phyloP scores from a whole-genome alignment of 35 echinoderm and acorn worm genomes.

The Apostichopus japonicus region DNA sequence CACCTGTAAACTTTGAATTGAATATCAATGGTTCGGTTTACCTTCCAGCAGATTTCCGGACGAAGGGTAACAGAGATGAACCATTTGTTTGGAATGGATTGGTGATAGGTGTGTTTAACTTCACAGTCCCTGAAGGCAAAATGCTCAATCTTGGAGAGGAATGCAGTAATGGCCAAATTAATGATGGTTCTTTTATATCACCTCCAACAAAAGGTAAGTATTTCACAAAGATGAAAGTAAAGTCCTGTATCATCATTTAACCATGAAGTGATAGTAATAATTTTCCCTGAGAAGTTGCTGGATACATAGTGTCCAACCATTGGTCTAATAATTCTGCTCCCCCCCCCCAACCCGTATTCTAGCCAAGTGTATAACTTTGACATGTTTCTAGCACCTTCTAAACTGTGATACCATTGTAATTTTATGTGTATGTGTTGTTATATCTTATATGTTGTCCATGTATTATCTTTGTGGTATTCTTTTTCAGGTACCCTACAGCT shows the following conservation, averaged over 20 bases:
- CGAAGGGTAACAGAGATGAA: conserved; percentile 65
- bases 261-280: no score
- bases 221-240: background rate
- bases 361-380: no score
- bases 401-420: background rate
- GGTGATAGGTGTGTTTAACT: conserved; percentile 80
- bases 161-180: conserved; percentile 78
- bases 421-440: background rate
- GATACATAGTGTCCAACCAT: no score
- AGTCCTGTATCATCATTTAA: background rate
- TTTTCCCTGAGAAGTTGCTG: no score
- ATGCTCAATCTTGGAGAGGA: conserved; percentile 70
- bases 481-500: conserved; percentile 64
- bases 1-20: conserved; percentile 83
- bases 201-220: conserved; percentile 67
- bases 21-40: conserved; percentile 63
- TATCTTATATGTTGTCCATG: no score
- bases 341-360: no score
- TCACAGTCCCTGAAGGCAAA: conserved; percentile 73
- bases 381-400: no score
- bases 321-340: no score
- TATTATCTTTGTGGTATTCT: background rate
- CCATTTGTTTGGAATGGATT: conserved; percentile 78
- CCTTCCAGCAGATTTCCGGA: conserved; percentile 77
- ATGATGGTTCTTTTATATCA: conserved; percentile 70